Evolutionary conservation across 2,113 vertebrate species (phyloP), one percentile per base, ranked within the genome.

Genomic region (Ctenomys sociabilis): DNA sequence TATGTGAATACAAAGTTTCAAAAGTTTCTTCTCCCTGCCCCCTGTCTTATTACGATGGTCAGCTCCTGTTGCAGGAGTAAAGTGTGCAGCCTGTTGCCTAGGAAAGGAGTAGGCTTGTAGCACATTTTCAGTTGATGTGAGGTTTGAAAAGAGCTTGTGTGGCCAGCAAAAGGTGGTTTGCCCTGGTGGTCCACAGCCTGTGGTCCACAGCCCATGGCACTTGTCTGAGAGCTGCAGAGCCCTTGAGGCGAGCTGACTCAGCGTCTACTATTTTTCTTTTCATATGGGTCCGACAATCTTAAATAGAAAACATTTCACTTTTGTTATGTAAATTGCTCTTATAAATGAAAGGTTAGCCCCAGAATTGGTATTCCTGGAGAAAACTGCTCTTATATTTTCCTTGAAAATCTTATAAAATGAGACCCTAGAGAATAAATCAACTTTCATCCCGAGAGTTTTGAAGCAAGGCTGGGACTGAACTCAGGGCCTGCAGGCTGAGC

Each of bases 231-330:
- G 80, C 68, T 93, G 90, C 45, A 80, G 81, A 87, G 43, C 45
- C n/a, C 80, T 94, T 73, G 89, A 73, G 37, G 91, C 72, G 28
- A 91, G 63, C 35, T 92, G 88, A 82, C 17, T 88, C 49, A 35
- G 87, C 83, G 57, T 77, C 32, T 85, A 64, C 40, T 94, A 11
- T 85, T 43, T 95, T 97, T 88, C 80, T 94, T 82, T 91, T 83
- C 64, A 54, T 87, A 7, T 68, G 35, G n/a, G 86, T 86, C 32
- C 32, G 57, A 84, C 68, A 28, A 75, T 83, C 61, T 93, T 89
- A 90, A 91, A 43, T 94, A n/a, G 30, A 81, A 94, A 85, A 57
- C 72, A 85, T 68, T 72, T 91, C n/a, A 84, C 61, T 95, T 96
- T 92, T 63, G 93, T 78, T 89, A 80, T 21, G 7, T 89, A 87